phyloP scores from a whole-genome alignment of 2,888 invertebrate genomes.

The Scaptomyza flava region DNA sequence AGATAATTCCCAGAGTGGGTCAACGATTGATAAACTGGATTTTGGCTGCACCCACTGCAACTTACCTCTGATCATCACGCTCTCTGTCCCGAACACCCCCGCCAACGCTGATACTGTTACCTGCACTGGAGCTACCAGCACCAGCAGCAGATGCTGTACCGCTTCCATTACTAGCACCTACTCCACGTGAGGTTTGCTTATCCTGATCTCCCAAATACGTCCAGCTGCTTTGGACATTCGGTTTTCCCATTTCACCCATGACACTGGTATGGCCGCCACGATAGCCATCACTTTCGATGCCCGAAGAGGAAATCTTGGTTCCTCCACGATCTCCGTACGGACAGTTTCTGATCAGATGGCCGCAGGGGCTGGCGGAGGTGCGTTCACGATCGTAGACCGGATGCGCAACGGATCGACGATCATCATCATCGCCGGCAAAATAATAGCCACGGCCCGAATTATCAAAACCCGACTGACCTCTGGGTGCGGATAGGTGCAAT shows the following conservation, averaged over 20 bases:
- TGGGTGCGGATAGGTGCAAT: constrained; percentile 51
- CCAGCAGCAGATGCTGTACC: constrained; percentile 41
- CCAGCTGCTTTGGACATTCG: constrained; percentile 63
- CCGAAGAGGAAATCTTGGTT: constrained; percentile 71
- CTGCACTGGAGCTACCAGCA: constrained; percentile 45
- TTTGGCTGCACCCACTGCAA: constrained; percentile 71
- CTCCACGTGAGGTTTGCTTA: constrained; percentile 46
- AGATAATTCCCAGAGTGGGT: background rate
- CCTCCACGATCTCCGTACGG: constrained; percentile 64
- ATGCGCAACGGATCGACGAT: constrained; percentile 47
- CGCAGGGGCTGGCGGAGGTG: constrained; percentile 62
- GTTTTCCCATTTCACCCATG: constrained; percentile 52
- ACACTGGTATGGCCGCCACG: constrained; percentile 64
- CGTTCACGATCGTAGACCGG: constrained; percentile 60
- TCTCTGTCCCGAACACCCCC: constrained; percentile 58
- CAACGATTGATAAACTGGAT: background rate
- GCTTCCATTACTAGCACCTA: constrained; percentile 55
- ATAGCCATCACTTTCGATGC: constrained; percentile 71
- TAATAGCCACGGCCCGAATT: constrained; percentile 87
- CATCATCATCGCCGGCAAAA: constrained; percentile 86
- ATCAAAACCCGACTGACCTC: constrained; percentile 88
- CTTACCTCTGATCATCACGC: constrained; percentile 71
- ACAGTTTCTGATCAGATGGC: constrained; percentile 65
- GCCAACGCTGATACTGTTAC: constrained; percentile 40
- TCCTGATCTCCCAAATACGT: constrained; percentile 79